Evolutionary conservation across 2,797 vertebrate genomes (phyloP), one percentile per base, ranked within the genome.

Genomic region (Sardinella longiceps): DNA sequence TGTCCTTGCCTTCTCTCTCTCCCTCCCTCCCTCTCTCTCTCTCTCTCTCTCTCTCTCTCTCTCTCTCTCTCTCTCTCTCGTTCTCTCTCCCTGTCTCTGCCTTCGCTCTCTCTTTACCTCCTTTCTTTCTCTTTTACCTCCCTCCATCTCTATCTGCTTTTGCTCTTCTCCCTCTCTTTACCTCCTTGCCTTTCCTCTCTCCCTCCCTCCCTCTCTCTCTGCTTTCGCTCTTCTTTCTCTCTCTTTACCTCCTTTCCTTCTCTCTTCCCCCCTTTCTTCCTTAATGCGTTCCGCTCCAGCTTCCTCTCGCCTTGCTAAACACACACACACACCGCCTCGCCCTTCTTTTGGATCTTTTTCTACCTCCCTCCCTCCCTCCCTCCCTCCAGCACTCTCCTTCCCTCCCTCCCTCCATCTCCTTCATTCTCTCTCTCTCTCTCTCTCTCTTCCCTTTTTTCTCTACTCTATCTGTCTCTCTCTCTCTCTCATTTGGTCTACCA

Each of bases 1-100:
- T 85, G 84, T 81, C 80, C 51, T 80, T 56, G 53, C 70, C 50
- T 33, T 28, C 30, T 11, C 84, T 58, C 48, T 37, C 53, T 37
- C 81, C 14, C 15, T 46, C 53, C 25, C 63, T 70, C 60, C 30
- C 60, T 39, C 82, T 63, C 53, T n/a, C 20, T 14, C 45, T 80
- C 43, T 80, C 43, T 48, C 11, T 28, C 23, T 43, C 39, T 12
- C 18, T 45, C 18, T 48, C 60, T 43, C 74, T n/a, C n/a, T n/a
- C n/a, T 80, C 80, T 81, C 46, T n/a, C 43, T 80, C 28, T 80
- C 39, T 80, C 18, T 37, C 66, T 33, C 28, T 80, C 81, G 39
- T 50, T 82, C 46, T 60, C 81, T 82, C 51, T 82, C 46, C n/a
- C n/a, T n/a, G n/a, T n/a, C n/a, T n/a, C n/a, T n/a, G n/a, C n/a